Conservation (phyloP, 2,113 vertebrate species). For the Lycaon pictus region DNA sequence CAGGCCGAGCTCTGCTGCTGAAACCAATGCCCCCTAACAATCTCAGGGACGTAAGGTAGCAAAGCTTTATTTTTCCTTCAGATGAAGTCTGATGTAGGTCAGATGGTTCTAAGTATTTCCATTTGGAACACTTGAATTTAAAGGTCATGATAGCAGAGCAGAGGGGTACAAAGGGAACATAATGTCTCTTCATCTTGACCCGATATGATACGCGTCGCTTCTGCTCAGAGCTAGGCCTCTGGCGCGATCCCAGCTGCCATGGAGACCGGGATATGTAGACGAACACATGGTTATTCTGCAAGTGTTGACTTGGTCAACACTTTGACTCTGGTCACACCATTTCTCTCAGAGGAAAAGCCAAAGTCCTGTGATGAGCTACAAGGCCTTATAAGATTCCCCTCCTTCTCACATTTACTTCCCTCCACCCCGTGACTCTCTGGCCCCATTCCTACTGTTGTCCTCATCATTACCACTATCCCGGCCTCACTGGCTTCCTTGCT, state of each 20-base stretch:
- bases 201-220: background rate
- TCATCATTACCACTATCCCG: too few species aligned
- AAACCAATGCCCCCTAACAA: background rate
- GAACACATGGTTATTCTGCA: background rate
- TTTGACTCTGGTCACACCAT: background rate
- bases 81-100: background rate
- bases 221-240: background rate
- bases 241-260: background rate
- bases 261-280: background rate
- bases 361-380: background rate
- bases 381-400: background rate
- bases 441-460: background rate
- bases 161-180: background rate
- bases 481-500: background rate
- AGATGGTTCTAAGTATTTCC: background rate
- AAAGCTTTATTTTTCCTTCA: background rate
- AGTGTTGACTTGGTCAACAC: background rate
- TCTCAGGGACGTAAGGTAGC: background rate
- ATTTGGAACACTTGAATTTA: background rate
- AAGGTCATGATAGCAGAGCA: background rate
- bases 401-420: rapidly evolving
- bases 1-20: background rate
- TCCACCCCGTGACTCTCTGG: background rate
- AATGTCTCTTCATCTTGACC: background rate
- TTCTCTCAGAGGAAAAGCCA: background rate